A percentile compares a stretch with the other conserved stretches of the same genome.
These are phyloP conservation scores for Danio jaintianensis DNA, from an alignment of 2,797 vertebrate species.

Conservation along the genomic window DNA sequence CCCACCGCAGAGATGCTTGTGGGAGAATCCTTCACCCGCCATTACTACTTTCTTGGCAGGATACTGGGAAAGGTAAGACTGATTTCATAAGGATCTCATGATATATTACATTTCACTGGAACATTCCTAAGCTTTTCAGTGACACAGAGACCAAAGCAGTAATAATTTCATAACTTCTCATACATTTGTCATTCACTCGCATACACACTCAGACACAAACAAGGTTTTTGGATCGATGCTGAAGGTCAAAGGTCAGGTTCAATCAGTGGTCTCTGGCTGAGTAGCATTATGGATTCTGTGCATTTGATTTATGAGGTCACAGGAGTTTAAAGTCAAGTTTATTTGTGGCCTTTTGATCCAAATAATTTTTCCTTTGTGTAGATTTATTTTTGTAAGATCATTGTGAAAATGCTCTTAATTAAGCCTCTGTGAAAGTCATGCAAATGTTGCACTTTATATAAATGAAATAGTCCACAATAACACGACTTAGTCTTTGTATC, in stretches of 20 bases:
- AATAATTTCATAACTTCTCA: neutral
- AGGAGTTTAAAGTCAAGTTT: slow-evolving; percentile 51
- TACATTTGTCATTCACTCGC: slow-evolving; percentile 4
- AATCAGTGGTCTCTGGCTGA: slow-evolving; percentile 43
- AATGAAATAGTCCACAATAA: neutral
- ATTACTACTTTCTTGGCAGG: slow-evolving; percentile 97
- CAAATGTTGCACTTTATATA: neutral
- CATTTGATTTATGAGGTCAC: slow-evolving; percentile 47
- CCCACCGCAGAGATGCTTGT: slow-evolving; percentile 94
- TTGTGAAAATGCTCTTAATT: neutral
- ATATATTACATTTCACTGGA: slow-evolving; percentile 21
- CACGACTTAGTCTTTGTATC: neutral
- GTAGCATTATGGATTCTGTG: slow-evolving; percentile 13
- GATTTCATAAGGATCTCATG: too few relatives aligned
- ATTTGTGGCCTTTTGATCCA: slow-evolving; percentile 50
- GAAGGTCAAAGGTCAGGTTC: slow-evolving; percentile 50
- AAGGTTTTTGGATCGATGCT: slow-evolving; percentile 37
- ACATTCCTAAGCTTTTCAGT: neutral
- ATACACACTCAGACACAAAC: neutral
- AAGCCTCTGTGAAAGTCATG: neutral
- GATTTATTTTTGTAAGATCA: neutral
- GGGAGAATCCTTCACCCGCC: slow-evolving; percentile 92
- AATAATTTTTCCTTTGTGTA: neutral
- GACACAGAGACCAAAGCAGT: neutral
- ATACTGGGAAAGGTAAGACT: slow-evolving; percentile 95